These are phyloP conservation scores for Pammene fasciana DNA, from an alignment of 2,888 invertebrate genomes.

Conservation along the genomic window DNA sequence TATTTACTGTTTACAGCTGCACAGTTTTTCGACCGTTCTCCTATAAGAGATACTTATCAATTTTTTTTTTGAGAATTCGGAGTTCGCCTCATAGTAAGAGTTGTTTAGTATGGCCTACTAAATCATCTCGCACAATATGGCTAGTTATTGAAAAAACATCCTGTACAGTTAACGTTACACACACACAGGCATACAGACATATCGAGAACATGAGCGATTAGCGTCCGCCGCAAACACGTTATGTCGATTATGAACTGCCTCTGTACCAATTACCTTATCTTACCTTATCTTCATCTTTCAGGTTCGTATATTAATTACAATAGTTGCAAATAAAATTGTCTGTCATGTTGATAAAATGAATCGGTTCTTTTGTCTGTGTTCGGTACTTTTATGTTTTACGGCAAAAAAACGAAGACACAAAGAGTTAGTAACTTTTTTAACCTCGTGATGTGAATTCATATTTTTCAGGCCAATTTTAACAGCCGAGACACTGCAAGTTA, in stretches of 20 bases:
- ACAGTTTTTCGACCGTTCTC: too few relatives aligned
- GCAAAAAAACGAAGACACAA: neutral
- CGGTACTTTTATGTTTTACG: neutral
- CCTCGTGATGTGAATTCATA: too few relatives aligned
- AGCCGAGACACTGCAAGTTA: too few relatives aligned
- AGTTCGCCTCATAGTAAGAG: too few relatives aligned
- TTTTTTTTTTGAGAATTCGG: too few relatives aligned
- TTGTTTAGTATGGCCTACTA: too few relatives aligned
- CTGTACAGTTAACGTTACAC: neutral
- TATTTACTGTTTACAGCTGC: too few relatives aligned
- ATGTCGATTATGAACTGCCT: slow-evolving; percentile 18
- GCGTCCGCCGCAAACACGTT: slow-evolving; percentile 9
- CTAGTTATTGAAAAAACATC: too few relatives aligned
- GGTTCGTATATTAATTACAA: slow-evolving; percentile 21
- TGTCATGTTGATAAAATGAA: slow-evolving; percentile 7
- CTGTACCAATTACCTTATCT: slow-evolving; percentile 19
- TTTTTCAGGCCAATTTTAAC: too few relatives aligned
- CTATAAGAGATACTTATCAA: too few relatives aligned
- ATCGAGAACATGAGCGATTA: slow-evolving; percentile 21
- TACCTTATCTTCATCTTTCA: slow-evolving; percentile 5
- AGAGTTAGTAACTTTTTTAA: neutral
- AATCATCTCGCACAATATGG: too few relatives aligned
- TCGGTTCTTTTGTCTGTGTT: neutral
- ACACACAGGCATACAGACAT: slow-evolving; percentile 5
- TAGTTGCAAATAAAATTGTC: slow-evolving; percentile 3